Conservation (phyloP, 2,888 invertebrate species). For the Oegoconia quadripuncta region DNA sequence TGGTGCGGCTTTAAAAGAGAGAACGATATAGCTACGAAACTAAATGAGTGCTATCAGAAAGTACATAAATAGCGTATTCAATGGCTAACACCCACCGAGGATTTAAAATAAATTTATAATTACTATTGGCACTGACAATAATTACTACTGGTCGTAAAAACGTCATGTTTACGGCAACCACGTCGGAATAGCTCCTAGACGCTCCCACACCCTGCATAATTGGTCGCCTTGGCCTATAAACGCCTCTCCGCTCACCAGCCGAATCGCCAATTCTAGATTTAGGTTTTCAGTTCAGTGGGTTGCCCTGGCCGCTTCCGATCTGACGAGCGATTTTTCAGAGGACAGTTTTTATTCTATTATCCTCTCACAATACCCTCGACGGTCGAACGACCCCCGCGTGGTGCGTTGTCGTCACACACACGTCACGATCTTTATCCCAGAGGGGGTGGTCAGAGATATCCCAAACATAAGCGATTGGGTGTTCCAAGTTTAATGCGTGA, state of each 20-base stretch:
- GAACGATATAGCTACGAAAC: too few relatives aligned
- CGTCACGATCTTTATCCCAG: too few relatives aligned
- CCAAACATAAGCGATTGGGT: too few relatives aligned
- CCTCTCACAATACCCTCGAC: too few relatives aligned
- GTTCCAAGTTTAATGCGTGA: too few relatives aligned
- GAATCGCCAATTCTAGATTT: conserved; percentile 76
- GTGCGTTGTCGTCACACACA: too few relatives aligned
- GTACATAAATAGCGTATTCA: too few relatives aligned
- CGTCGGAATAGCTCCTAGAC: conserved; percentile 15
- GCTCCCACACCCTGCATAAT: conserved; percentile 25
- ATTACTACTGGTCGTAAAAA: conserved; percentile 25
- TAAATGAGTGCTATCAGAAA: too few relatives aligned
- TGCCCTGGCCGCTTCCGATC: conserved; percentile 59
- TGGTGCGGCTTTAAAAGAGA: too few relatives aligned
- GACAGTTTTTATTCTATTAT: conserved; percentile 2
- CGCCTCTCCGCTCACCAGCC: conserved; percentile 51
- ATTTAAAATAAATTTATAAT: not conserved
- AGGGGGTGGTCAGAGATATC: too few relatives aligned
- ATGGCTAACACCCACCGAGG: too few relatives aligned
- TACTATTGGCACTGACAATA: conserved; percentile 18
- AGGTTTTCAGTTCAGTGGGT: conserved; percentile 76
- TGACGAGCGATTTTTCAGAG: conserved; percentile 24
- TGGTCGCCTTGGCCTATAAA: conserved; percentile 74
- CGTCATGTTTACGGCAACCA: conserved; percentile 26
- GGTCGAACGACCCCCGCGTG: too few relatives aligned